These are phyloP conservation scores for Pseudopleuronectes americanus DNA, from an alignment of 2,797 vertebrate species.

Conservation along the genomic window DNA sequence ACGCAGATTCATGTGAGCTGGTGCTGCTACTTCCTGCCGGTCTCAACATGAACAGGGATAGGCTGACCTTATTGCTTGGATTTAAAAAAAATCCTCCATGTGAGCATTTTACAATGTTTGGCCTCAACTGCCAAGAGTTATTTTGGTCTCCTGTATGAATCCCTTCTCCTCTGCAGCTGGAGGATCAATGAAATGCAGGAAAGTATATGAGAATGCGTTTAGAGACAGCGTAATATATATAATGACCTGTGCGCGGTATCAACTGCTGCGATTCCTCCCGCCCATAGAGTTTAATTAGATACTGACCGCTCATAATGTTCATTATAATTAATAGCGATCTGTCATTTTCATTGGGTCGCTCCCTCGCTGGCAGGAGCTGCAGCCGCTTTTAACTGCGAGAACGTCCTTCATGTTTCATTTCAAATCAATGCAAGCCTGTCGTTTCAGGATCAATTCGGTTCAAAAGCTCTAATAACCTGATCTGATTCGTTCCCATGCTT, in stretches of 20 bases:
- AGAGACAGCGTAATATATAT: slow-evolving; percentile 29
- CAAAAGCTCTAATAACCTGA: slow-evolving; percentile 44
- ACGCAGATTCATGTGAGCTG: not conserved
- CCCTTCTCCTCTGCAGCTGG: slow-evolving; percentile 8
- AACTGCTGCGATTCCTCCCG: slow-evolving; percentile 59
- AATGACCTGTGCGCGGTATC: slow-evolving; percentile 44
- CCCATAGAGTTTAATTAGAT: slow-evolving; percentile 71
- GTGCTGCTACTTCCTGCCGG: slow-evolving; percentile 36
- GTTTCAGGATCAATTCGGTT: slow-evolving; percentile 54
- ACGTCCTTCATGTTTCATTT: slow-evolving; percentile 73
- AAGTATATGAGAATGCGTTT: slow-evolving; percentile 30
- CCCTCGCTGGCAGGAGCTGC: slow-evolving; percentile 55
- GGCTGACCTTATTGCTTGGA: slow-evolving; percentile 21
- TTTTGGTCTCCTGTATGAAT: slow-evolving; percentile 1
- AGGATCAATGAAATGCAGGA: slow-evolving; percentile 29
- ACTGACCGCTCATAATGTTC: slow-evolving; percentile 70
- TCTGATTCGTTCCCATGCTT: slow-evolving; percentile 26
- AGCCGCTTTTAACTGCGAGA: slow-evolving; percentile 54
- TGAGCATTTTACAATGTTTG: slow-evolving; percentile 14
- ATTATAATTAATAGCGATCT: slow-evolving; percentile 69
- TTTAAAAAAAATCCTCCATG: slow-evolving; percentile 10
- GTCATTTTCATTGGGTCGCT: slow-evolving; percentile 68
- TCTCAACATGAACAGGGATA: slow-evolving; percentile 48
- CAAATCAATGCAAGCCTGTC: slow-evolving; percentile 67
- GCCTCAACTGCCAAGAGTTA: not conserved